These are phyloP conservation scores for Piaya cayana DNA, from an alignment of 2,113 vertebrate species.

Conservation along the genomic window DNA sequence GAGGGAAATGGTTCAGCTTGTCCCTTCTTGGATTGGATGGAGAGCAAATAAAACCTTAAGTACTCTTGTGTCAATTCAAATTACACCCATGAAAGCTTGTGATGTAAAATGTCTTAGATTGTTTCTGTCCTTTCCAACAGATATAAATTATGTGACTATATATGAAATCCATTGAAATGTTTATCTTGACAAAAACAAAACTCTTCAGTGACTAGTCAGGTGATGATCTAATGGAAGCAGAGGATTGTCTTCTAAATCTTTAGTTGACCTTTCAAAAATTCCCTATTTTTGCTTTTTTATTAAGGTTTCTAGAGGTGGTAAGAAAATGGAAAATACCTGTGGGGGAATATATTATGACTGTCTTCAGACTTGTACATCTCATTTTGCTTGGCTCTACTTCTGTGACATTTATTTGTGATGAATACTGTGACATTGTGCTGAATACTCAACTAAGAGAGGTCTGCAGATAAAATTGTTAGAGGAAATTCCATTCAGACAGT, in stretches of 20 bases:
- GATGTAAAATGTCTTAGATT: not conserved
- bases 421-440: not conserved
- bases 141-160: not conserved
- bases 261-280: not conserved
- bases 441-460: not conserved
- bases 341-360: not conserved
- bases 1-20: not conserved
- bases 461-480: not conserved
- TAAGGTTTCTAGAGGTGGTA: not conserved
- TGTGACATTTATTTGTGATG: not conserved
- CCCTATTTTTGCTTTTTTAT: not conserved
- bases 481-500: not conserved
- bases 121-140: not conserved
- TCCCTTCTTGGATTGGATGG: not conserved
- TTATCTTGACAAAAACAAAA: not conserved
- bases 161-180: not conserved
- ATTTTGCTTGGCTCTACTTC: not conserved
- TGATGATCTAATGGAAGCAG: not conserved
- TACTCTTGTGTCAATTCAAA: not conserved
- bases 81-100: not conserved
- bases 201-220: not conserved
- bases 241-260: not conserved
- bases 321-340: constrained; percentile 11
- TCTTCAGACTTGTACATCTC: not conserved
- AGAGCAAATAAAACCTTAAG: not conserved